These are phyloP conservation scores for Pyrochroa serraticornis DNA, from an alignment of 2,888 invertebrate genomes.

Conservation along the genomic window DNA sequence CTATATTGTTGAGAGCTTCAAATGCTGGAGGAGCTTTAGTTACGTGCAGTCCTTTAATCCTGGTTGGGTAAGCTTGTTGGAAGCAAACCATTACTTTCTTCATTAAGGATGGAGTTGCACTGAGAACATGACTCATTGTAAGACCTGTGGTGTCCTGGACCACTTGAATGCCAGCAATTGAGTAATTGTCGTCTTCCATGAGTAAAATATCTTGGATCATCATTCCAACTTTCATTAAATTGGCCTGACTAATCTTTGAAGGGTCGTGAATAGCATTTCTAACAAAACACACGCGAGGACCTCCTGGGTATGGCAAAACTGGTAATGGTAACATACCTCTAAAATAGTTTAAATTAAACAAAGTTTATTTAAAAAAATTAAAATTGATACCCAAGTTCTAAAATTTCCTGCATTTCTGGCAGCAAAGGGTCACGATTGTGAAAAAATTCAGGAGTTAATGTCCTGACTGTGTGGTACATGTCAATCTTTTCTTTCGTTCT, in stretches of 20 bases:
- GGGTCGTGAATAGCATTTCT: slow-evolving; percentile 49
- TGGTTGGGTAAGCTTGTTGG: slow-evolving; percentile 67
- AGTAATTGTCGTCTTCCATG: slow-evolving; percentile 67
- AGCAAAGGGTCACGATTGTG: slow-evolving; percentile 53
- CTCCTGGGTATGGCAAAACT: slow-evolving; percentile 39
- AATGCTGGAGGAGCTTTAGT: slow-evolving; percentile 66
- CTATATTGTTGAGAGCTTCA: slow-evolving; percentile 63
- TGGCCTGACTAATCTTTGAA: slow-evolving; percentile 21
- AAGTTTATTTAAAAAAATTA: slow-evolving; percentile 45
- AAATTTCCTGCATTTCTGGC: slow-evolving; percentile 34
- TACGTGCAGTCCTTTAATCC: slow-evolving; percentile 65
- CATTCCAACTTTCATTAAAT: slow-evolving; percentile 60
- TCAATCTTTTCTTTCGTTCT: slow-evolving; percentile 66
- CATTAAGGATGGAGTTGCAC: slow-evolving; percentile 61
- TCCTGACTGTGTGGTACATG: slow-evolving; percentile 62
- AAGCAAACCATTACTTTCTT: slow-evolving; percentile 60
- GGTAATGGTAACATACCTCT: slow-evolving; percentile 27
- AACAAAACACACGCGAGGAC: slow-evolving; percentile 49
- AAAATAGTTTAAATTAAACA: neutral
- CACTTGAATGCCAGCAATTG: slow-evolving; percentile 61
- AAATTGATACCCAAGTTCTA: slow-evolving; percentile 19
- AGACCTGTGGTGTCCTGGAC: slow-evolving; percentile 65
- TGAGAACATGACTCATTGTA: slow-evolving; percentile 61
- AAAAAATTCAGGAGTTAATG: slow-evolving; percentile 62
- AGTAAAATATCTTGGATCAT: slow-evolving; percentile 66